Evolutionary conservation across 2,888 invertebrate genomes (phyloP).

Genomic region (Congeria kusceri): DNA sequence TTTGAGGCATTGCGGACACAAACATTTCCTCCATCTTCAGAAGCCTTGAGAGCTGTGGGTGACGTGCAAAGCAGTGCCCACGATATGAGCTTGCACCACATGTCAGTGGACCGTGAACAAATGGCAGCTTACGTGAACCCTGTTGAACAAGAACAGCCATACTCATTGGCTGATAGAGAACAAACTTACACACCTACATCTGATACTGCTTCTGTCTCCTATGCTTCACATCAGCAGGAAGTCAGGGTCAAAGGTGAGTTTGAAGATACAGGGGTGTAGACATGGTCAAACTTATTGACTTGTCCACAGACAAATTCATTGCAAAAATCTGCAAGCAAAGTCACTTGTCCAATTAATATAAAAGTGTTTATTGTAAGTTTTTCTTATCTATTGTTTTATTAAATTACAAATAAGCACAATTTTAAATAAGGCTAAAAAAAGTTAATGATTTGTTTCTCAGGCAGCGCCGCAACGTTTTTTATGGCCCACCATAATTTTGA

Average conservation of each 20-base stretch:
- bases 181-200: conserved; percentile 54
- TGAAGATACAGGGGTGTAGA: no score
- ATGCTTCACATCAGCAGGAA: conserved; percentile 35
- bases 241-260: conserved; percentile 56
- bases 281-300: no score
- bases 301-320: no score
- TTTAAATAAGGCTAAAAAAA: no score
- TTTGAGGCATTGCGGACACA: conserved; percentile 64
- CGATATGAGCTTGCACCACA: conserved; percentile 64
- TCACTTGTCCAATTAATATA: no score
- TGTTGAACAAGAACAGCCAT: conserved; percentile 53
- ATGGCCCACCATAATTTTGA: no score
- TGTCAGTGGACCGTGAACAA: conserved; percentile 46
- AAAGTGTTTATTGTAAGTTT: no score
- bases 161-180: conserved; percentile 45
- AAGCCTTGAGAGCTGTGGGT: conserved; percentile 49
- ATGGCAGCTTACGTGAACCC: conserved; percentile 46
- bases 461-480: no score
- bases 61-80: conserved; percentile 61
- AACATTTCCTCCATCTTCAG: conserved; percentile 60
- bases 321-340: no score
- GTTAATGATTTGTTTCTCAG: no score
- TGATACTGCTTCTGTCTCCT: conserved; percentile 38
- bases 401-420: no score
- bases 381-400: no score